A percentile compares a stretch with the other conserved stretches of the same genome.
Conservation (phyloP, 2,888 invertebrate species). For the Anoplius nigerrimus region DNA sequence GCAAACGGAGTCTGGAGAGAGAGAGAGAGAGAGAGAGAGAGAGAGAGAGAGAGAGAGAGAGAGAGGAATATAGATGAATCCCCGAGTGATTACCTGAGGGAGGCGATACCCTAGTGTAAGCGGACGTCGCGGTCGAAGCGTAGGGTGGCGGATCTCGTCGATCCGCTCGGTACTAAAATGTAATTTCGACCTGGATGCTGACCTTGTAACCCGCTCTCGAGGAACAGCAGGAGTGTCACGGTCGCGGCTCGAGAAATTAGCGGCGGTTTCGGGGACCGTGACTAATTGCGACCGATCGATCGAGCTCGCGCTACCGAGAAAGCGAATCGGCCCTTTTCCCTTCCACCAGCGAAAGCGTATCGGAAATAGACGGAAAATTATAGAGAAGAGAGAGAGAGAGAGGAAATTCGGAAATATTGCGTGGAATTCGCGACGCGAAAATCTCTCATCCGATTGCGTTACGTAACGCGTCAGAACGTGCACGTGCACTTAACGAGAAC, state of each 20-base stretch:
- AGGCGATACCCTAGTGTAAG: conserved; percentile 8
- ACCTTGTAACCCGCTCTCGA: conserved; percentile 17
- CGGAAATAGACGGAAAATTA: neutral
- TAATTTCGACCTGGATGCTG: conserved; percentile 39
- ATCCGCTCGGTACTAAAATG: conserved; percentile 32
- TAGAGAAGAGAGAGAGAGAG: neutral
- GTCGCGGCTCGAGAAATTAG: conserved; percentile 14
- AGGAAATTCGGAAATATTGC: too few relatives aligned
- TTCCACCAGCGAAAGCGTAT: neutral
- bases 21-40: conserved; percentile 6
- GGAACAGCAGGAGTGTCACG: conserved; percentile 25
- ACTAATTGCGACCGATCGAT: neutral
- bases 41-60: conserved; percentile 9
- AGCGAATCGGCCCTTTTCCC: neutral
- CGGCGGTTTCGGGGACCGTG: too few relatives aligned
- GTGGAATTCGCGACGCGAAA: too few relatives aligned
- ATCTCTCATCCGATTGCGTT: too few relatives aligned
- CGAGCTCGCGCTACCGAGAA: neutral
- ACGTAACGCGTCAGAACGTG: too few relatives aligned
- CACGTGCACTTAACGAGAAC: too few relatives aligned
- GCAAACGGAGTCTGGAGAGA: neutral
- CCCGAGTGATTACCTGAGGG: conserved; percentile 48
- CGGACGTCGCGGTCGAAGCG: neutral
- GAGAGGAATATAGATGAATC: too few relatives aligned
- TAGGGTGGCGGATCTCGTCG: too few relatives aligned